phyloP scores from a whole-genome alignment of 2,888 invertebrate species.

The Bombyx huttoni region DNA sequence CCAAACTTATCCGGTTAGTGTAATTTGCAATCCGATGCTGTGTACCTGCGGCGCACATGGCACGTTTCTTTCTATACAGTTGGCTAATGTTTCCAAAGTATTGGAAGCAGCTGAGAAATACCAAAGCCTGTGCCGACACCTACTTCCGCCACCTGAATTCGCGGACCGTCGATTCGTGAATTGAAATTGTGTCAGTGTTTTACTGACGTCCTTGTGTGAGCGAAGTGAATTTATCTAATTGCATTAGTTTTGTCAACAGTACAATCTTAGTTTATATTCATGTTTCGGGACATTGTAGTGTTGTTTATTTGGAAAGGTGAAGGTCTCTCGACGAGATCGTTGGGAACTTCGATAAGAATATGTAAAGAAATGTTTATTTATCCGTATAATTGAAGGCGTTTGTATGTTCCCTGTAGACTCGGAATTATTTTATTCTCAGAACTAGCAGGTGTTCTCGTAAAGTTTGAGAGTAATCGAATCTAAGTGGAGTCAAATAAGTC shows the following conservation, averaged over 20 bases:
- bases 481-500: neutral
- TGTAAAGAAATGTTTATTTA: too few relatives aligned
- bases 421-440: too few relatives aligned
- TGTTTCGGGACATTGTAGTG: neutral
- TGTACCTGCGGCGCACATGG: constrained; percentile 65
- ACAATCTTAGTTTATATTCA: neutral
- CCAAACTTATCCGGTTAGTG: constrained; percentile 20
- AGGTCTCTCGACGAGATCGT: too few relatives aligned
- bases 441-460: too few relatives aligned
- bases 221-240: neutral
- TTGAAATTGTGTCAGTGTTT: neutral
- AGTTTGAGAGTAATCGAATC: too few relatives aligned
- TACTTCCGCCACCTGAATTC: constrained; percentile 2
- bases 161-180: neutral
- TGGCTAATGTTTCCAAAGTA: constrained; percentile 21
- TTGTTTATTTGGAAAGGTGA: too few relatives aligned
- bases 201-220: neutral
- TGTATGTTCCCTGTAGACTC: too few relatives aligned
- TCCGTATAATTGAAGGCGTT: too few relatives aligned
- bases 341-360: too few relatives aligned
- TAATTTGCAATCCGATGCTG: constrained; percentile 66
- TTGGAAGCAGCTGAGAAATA: constrained; percentile 18
- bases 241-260: neutral
- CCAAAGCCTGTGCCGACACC: neutral
- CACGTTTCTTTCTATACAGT: constrained; percentile 59